Evolutionary conservation across 2,888 invertebrate species (phyloP), one percentile per base, ranked within the genome.

Genomic region (Spodoptera picta): DNA sequence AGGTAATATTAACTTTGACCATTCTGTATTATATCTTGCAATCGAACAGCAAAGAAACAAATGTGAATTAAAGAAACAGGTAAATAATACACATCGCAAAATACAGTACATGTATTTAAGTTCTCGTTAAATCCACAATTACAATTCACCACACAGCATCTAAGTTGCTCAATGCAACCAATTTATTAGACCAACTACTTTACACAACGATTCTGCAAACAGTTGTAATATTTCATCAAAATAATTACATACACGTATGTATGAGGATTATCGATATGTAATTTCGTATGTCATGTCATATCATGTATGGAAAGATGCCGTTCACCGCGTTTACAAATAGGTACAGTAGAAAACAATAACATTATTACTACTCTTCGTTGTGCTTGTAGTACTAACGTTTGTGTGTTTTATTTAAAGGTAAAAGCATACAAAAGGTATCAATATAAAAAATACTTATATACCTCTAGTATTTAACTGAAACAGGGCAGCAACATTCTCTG

Each of bases 161-260:
- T 19, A 60, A 3, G 43, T 69, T 69, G 1, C 68, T 10, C 73
- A 67, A 67, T 54, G 31, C 27, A 9, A 12, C 31, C 42, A 49
- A 73, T 69, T 75, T 75, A 63, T 53, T 44, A 44, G 46, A 27
- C 53, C 44, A 61, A 46, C 48, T 36, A 49, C 10, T 64, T 76
- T 75, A 49, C 68, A 78, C 75, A 76, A 78, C 49, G 53, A 27
- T 64, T 49, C 48, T 62, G 57, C 56, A 61, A 59, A 56, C 60
- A 45, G 36, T 57, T 61, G 45, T 41, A 47, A 54, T 42, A 65
- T 70, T 74, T 65, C 70, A 60, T 68, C 60, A 65, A 74, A 70
- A 60, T 74, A 77, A 77, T 77, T 58, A 67, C 41, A 62, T 36
- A 7, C 36, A 7, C 6, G 36, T 36, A 36, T 6, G 6, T 36